Percentiles rank a stretch among this genome's conserved stretches.
These are phyloP conservation scores for Chirona hameri DNA, from an alignment of 2,888 invertebrate species.

Conservation along the genomic window DNA sequence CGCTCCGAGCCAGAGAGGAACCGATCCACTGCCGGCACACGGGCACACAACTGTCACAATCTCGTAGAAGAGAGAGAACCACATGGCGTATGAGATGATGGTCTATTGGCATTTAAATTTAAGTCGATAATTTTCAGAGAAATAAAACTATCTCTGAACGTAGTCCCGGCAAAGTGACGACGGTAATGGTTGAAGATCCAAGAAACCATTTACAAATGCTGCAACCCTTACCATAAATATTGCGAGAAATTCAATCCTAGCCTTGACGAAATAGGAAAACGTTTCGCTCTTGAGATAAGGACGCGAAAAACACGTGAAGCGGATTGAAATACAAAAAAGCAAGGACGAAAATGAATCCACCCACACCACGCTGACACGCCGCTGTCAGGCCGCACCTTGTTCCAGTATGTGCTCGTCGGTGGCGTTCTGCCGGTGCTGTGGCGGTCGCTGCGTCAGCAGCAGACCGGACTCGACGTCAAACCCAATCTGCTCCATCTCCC, in stretches of 20 bases:
- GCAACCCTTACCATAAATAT: too few relatives aligned
- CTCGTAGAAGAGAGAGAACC: neutral
- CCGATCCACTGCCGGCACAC: conserved; percentile 45
- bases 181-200: too few relatives aligned
- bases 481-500: conserved; percentile 65
- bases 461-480: conserved; percentile 52
- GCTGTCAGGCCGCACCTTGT: neutral
- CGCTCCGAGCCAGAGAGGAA: conserved; percentile 45
- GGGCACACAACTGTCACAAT: conserved; percentile 41
- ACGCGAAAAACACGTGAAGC: too few relatives aligned
- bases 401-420: conserved; percentile 39
- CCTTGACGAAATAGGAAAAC: too few relatives aligned
- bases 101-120: too few relatives aligned
- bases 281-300: too few relatives aligned
- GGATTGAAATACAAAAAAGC: too few relatives aligned
- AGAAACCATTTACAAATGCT: too few relatives aligned
- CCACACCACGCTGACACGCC: neutral
- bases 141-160: too few relatives aligned
- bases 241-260: too few relatives aligned
- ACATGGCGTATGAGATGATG: neutral
- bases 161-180: too few relatives aligned
- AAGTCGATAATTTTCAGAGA: too few relatives aligned
- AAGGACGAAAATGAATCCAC: neutral
- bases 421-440: conserved; percentile 37
- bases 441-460: conserved; percentile 37